Percentiles rank a stretch among this genome's conserved stretches.
Conservation (phyloP, 2,113 vertebrate genomes). For the Rhinolophus sinicus region DNA sequence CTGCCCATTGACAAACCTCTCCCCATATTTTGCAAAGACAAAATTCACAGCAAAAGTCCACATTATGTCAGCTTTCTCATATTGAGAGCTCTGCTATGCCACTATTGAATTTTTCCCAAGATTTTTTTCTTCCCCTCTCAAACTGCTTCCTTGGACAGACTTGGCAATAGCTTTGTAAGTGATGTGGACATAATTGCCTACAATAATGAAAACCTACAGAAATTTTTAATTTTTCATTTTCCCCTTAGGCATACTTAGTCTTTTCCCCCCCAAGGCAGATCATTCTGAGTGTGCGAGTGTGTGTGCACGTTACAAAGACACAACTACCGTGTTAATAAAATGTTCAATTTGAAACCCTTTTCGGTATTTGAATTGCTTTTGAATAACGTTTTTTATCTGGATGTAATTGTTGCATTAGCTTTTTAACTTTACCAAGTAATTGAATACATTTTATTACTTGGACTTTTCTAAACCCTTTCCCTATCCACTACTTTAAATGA, state of each 20-base stretch:
- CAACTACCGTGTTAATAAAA: conserved; percentile 99
- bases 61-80: conserved; percentile 99
- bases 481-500: conserved; percentile 83
- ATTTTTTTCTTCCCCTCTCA: conserved; percentile 82
- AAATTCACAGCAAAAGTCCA: conserved; percentile 92
- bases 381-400: conserved; percentile 88
- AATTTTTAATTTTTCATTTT: conserved; percentile 89
- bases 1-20: conserved; percentile 90
- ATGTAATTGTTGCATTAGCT: conserved; percentile 88
- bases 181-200: conserved; percentile 95
- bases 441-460: conserved; percentile 82
- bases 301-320: conserved; percentile 94
- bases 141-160: conserved; percentile 91
- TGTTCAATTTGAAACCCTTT: conserved; percentile 93
- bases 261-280: conserved; percentile 86
- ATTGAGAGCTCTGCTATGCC: conserved; percentile 99
- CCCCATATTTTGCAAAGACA: conserved; percentile 89
- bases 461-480: conserved; percentile 85
- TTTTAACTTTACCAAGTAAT: conserved; percentile 87
- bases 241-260: conserved; percentile 88
- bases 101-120: conserved; percentile 91
- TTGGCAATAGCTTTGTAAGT: conserved; percentile 92
- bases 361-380: conserved; percentile 91
- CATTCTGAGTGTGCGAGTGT: conserved; percentile 91
- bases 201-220: conserved; percentile 89